phyloP scores from a whole-genome alignment of 92 coral and sea anemone genomes.

The Chrysogorgia sp. region DNA sequence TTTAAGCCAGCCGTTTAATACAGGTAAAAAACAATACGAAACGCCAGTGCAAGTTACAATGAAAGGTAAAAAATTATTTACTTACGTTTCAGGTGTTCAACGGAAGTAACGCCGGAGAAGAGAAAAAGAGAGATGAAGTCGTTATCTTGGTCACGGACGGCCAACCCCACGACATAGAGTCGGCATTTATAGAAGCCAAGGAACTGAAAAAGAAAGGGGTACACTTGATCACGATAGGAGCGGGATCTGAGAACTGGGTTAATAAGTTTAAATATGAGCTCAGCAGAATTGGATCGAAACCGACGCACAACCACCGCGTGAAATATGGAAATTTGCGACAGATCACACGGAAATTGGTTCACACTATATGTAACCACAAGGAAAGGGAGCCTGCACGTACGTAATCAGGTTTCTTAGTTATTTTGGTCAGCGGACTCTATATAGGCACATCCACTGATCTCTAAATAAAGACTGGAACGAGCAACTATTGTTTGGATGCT shows the following conservation, averaged over 20 bases:
- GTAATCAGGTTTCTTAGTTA: too few species aligned
- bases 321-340: background rate
- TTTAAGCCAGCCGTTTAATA: too few species aligned
- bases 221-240: slow-evolving; percentile 35
- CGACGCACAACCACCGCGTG: slow-evolving; percentile 28
- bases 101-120: background rate
- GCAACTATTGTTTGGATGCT: too few species aligned
- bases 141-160: slow-evolving; percentile 38
- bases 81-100: background rate
- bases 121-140: slow-evolving; percentile 11
- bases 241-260: slow-evolving; percentile 32
- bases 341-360: slow-evolving; percentile 17
- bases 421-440: too few species aligned
- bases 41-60: too few species aligned
- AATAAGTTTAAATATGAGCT: slow-evolving; percentile 14
- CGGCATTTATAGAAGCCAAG: slow-evolving; percentile 17
- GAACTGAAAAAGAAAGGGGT: slow-evolving; percentile 35
- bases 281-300: slow-evolving; percentile 27
- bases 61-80: background rate
- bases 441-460: too few species aligned
- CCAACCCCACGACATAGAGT: slow-evolving; percentile 20
- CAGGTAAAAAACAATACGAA: too few species aligned
- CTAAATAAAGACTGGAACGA: too few species aligned
- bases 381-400: slow-evolving; percentile 38
- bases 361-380: slow-evolving; percentile 20